These are phyloP conservation scores for Cryptus viduatorius DNA, from an alignment of 2,888 invertebrate species.

Conservation along the genomic window DNA sequence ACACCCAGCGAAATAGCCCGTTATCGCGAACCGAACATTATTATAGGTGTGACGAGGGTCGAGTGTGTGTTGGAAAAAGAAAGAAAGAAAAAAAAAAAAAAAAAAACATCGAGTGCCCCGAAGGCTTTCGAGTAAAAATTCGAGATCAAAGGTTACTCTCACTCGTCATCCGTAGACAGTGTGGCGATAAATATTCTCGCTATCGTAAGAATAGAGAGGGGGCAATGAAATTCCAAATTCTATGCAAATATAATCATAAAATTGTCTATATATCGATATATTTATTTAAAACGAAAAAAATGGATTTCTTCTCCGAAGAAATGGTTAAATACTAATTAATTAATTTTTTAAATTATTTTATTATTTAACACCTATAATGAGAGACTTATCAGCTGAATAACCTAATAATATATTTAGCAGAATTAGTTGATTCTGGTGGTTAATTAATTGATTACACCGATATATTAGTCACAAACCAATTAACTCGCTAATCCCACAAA, in stretches of 20 bases:
- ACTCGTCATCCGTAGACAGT: neutral
- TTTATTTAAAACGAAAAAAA: neutral
- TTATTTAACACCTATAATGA: no score
- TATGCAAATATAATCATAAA: neutral
- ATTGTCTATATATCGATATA: neutral
- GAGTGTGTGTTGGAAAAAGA: neutral
- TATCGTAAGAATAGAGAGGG: neutral
- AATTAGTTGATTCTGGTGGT: no score
- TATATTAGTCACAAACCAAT: no score
- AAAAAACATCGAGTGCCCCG: neutral
- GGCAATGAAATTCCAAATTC: neutral
- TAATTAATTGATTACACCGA: no score
- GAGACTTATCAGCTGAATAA: no score
- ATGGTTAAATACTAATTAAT: no score
- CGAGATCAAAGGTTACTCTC: neutral
- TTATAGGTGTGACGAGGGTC: neutral
- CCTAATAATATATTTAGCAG: no score
- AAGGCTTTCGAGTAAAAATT: neutral
- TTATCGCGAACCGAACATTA: slow-evolving; percentile 1
- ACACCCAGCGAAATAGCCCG: neutral
- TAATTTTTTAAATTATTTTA: no score
- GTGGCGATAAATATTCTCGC: neutral
- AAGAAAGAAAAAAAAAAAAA: neutral
- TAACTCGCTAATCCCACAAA: no score
- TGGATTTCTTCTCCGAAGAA: no score